Percentiles rank a stretch among this genome's conserved stretches.
These are phyloP conservation scores for Uropsilus gracilis DNA, from an alignment of 2,113 vertebrate genomes.

Conservation along the genomic window DNA sequence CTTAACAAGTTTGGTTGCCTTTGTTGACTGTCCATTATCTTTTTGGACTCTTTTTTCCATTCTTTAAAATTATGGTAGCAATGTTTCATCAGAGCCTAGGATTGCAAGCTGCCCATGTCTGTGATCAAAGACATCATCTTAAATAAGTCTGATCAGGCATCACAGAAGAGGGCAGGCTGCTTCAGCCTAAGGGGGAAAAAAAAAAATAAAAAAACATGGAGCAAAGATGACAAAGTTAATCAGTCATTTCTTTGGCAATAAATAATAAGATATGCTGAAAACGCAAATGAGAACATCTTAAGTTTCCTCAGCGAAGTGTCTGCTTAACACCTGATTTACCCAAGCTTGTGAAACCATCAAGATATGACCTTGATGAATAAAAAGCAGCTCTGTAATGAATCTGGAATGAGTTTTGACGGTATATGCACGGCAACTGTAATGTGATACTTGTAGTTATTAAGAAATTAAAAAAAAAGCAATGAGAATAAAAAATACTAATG, in stretches of 20 bases:
- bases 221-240: constrained; percentile 90
- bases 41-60: constrained; percentile 79
- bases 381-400: constrained; percentile 78
- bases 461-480: constrained; percentile 37
- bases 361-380: constrained; percentile 86
- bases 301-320: constrained; percentile 85
- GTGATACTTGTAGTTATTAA: constrained; percentile 60
- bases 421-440: constrained; percentile 67
- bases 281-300: constrained; percentile 85
- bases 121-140: constrained; percentile 87
- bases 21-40: constrained; percentile 84
- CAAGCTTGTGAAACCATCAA: constrained; percentile 82
- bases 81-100: constrained; percentile 83
- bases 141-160: constrained; percentile 86
- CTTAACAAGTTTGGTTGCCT: constrained; percentile 77
- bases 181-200: constrained; percentile 76
- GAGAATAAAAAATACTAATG: neutral
- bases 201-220: constrained; percentile 83
- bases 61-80: constrained; percentile 80
- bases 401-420: constrained; percentile 79
- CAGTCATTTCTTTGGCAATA: constrained; percentile 88
- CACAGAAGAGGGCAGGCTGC: constrained; percentile 79
- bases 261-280: constrained; percentile 88
- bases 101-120: constrained; percentile 79
- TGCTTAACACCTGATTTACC: constrained; percentile 88